phyloP scores from a whole-genome alignment of 2,113 vertebrate species.

The Arothron firmamentum region DNA sequence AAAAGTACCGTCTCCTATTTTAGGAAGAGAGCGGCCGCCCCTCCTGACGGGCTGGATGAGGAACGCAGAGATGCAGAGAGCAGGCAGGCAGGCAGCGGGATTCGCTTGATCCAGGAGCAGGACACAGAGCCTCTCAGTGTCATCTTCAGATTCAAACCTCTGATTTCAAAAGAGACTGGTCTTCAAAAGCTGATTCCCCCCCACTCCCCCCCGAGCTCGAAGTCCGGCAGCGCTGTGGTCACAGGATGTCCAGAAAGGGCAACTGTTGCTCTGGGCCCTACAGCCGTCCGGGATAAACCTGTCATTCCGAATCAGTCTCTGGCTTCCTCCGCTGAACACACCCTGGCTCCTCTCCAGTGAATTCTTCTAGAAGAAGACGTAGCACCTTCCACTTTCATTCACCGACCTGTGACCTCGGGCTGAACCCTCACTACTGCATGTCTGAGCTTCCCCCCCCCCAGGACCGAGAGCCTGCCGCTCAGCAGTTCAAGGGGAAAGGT shows the following conservation, averaged over 20 bases:
- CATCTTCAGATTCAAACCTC: conserved; percentile 6
- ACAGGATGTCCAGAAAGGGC: conserved; percentile 31
- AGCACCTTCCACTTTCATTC: conserved; percentile 1
- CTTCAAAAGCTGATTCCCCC: not conserved
- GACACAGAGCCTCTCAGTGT: not conserved
- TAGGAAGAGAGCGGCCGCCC: conserved; percentile 43
- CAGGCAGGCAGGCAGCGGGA: not conserved
- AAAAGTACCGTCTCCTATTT: conserved; percentile 55
- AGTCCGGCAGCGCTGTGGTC: conserved; percentile 21
- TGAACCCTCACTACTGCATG: conserved; percentile 17
- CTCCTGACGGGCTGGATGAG: conserved; percentile 30
- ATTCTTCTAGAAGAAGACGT: conserved; percentile 1
- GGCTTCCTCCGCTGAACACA: conserved; percentile 6
- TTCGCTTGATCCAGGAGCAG: not conserved
- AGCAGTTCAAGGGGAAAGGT: too few species aligned
- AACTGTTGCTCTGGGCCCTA: conserved; percentile 46
- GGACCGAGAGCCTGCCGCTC: not conserved
- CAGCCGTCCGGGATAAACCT: conserved; percentile 42
- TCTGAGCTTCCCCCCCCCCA: not conserved
- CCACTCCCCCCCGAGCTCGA: not conserved
- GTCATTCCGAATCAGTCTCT: conserved; percentile 52
- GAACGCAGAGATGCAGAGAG: conserved; percentile 1
- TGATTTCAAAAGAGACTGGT: conserved; percentile 1
- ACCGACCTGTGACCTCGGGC: conserved; percentile 15
- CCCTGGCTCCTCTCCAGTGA: conserved; percentile 7